Base-by-base conservation (phyloP, 2,797 vertebrate genomes). In the Columba guinea region DNA sequence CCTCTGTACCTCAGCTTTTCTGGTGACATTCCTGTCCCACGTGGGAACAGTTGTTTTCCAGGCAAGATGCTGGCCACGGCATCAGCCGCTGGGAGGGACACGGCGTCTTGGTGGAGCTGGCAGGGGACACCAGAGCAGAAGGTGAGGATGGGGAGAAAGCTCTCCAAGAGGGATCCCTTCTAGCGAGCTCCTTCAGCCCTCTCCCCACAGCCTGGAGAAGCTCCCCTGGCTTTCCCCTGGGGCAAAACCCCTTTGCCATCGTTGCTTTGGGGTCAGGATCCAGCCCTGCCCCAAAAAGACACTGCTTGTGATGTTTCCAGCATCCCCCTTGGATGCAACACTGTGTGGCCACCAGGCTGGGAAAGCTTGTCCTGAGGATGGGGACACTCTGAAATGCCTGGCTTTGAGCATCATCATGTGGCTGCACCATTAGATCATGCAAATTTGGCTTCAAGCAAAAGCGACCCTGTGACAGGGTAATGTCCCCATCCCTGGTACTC, bases 11-110 rank as follows among this genome's bases (percentile, higher is more conserved):
- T 83, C 35, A 0, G 6, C 19, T 78, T 9, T 27, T 55, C 51
- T 0, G 1, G 1, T 0, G 4, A 23, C 1, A 6, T 30, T 62
- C 22, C 76, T 0, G 1, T 39, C 68, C 51, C 6, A 0, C 0
- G n/a, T 0, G 76, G 62, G 37, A 88, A 44, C 1, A 55, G 34
- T 58, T 60, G 75, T 30, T 92, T 89, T 49, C 97, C 84, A 2
- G 97, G 94, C 27, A 98, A 96, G 55, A 98, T 94, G 69, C 93
- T 79, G 35, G 96, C 95, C 87, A 98, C 14, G 9, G 98, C 97
- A 14, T 98, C 95, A 30, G 93, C 93, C 1, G 97, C 82, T 0
- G 98, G 98, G 9, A 98, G 96, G 67, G 92, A 82, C 78, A 80
- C 94, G 7, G 60, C 12, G 2, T 96, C 94, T 30, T 4, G 91